Evolutionary conservation across 2,888 invertebrate genomes (phyloP).

Genomic region (Troilus luridus): DNA sequence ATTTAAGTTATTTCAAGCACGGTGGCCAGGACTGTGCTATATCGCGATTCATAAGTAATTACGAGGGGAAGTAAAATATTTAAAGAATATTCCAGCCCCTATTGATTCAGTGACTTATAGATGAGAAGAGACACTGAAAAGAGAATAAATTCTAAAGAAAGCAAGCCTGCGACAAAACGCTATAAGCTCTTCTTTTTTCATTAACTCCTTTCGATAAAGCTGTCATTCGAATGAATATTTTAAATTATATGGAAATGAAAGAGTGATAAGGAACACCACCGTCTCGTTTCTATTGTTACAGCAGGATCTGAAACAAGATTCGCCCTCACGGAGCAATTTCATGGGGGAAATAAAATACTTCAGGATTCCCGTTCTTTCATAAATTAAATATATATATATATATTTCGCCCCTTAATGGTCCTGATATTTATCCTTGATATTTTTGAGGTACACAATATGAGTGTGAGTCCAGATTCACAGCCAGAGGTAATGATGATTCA

Average conservation of each 20-base stretch:
- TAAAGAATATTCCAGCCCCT: background rate
- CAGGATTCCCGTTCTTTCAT: background rate
- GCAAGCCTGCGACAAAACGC: background rate
- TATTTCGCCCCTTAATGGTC: too few species aligned
- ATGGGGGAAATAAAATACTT: background rate
- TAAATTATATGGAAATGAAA: slow-evolving; percentile 23
- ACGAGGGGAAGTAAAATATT: background rate
- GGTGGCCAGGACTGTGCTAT: too few species aligned
- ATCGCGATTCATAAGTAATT: background rate
- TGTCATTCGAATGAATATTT: slow-evolving; percentile 7
- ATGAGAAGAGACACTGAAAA: background rate
- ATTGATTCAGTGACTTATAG: background rate
- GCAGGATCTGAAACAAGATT: background rate
- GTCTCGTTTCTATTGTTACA: background rate
- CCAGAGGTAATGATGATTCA: too few species aligned
- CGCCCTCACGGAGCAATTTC: background rate
- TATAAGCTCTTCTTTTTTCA: background rate
- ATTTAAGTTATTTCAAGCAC: too few species aligned
- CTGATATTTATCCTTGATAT: too few species aligned
- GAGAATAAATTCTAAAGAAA: background rate
- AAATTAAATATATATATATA: background rate
- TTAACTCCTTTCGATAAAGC: background rate
- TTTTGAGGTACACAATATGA: too few species aligned
- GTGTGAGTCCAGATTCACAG: too few species aligned
- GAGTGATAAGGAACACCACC: background rate